phyloP scores from a whole-genome alignment of 2,888 invertebrate genomes.

The Pilophorus perplexus region DNA sequence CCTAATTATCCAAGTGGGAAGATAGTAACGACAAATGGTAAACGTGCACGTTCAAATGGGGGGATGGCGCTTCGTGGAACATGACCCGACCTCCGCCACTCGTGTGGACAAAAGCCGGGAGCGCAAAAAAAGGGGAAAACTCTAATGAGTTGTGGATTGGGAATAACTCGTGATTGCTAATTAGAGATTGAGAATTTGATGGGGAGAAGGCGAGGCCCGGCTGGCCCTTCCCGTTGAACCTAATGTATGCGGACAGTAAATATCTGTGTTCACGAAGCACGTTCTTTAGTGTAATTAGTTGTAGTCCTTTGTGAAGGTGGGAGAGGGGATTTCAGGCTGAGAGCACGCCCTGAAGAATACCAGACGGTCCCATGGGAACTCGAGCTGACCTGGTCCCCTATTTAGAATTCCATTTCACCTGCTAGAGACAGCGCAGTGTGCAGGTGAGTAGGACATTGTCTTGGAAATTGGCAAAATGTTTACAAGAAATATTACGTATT shows the following conservation, averaged over 20 bases:
- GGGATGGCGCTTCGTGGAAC: conserved; percentile 15
- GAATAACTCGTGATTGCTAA: conserved; percentile 29
- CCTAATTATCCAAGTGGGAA: neutral
- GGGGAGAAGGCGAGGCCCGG: conserved; percentile 1
- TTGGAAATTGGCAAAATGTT: too few relatives aligned
- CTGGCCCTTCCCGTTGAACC: neutral
- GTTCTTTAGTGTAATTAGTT: conserved; percentile 27
- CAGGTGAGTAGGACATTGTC: too few relatives aligned
- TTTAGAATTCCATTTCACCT: too few relatives aligned
- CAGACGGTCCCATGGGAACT: conserved; percentile 9
- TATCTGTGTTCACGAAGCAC: conserved; percentile 37
- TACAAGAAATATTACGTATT: too few relatives aligned
- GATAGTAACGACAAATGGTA: conserved; percentile 10
- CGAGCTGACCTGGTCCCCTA: too few relatives aligned
- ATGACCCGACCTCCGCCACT: conserved; percentile 2
- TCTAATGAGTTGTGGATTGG: conserved; percentile 25
- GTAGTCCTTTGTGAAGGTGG: conserved; percentile 11
- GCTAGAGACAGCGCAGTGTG: too few relatives aligned
- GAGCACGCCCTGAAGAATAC: conserved; percentile 23
- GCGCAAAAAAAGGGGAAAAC: neutral
- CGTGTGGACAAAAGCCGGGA: neutral
- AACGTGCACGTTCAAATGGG: conserved; percentile 4
- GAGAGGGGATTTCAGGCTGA: conserved; percentile 12
- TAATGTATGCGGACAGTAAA: conserved; percentile 34
- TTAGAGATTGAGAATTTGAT: conserved; percentile 28